Percentiles rank a stretch among this genome's conserved stretches.
Conservation (phyloP, 2,888 invertebrate species). For the Acleris holmiana region DNA sequence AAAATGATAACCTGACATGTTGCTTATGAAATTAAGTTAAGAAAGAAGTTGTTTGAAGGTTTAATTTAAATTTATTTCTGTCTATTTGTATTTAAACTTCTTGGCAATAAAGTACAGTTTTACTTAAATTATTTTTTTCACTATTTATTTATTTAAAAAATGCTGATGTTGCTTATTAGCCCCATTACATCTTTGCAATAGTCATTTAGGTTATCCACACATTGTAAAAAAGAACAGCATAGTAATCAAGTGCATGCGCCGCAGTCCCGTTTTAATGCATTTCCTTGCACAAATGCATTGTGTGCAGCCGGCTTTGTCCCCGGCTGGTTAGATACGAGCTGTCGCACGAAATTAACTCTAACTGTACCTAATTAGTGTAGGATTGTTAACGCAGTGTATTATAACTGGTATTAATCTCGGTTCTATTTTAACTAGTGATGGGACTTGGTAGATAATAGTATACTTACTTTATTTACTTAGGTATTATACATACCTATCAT, state of each 20-base stretch:
- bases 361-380: conserved; percentile 5
- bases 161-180: no score
- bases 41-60: no score
- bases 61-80: no score
- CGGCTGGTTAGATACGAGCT: not conserved
- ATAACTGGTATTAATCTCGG: not conserved
- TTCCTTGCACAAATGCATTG: conserved; percentile 1
- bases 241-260: not conserved
- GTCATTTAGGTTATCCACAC: not conserved
- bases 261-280: conserved; percentile 12
- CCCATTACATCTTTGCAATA: not conserved
- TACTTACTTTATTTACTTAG: no score
- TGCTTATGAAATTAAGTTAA: no score
- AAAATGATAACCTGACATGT: no score
- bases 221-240: not conserved
- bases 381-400: conserved; percentile 1
- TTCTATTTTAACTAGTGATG: not conserved
- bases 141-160: no score
- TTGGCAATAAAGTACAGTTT: no score
- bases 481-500: no score
- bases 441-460: no score
- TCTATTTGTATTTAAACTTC: no score
- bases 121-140: no score
- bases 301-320: conserved; percentile 1
- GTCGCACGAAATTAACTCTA: conserved; percentile 5